Percentiles rank a stretch among this genome's conserved stretches.
phyloP scores from a whole-genome alignment of 1,140 invertebrate genomes.

The Plectus sambesii region DNA sequence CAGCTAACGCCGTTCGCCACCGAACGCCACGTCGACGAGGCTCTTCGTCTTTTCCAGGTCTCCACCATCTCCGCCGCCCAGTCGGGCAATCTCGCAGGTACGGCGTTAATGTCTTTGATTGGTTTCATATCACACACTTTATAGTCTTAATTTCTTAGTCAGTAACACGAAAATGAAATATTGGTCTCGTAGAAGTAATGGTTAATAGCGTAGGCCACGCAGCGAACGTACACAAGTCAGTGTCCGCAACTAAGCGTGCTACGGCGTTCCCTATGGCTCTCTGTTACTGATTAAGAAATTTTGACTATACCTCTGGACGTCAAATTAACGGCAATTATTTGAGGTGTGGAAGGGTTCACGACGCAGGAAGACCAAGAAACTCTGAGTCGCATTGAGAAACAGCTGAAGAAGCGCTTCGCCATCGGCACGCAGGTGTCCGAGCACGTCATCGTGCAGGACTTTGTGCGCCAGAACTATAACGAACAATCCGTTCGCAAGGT shows the following conservation, averaged over 20 bases:
- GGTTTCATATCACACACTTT: neutral
- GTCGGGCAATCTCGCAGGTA: constrained; percentile 75
- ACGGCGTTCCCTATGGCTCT: too few species aligned
- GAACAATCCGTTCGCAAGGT: constrained; percentile 42
- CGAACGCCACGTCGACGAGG: constrained; percentile 85
- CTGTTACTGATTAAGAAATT: too few species aligned
- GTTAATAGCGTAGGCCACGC: neutral
- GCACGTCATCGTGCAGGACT: constrained; percentile 83
- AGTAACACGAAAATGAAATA: too few species aligned
- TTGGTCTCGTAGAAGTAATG: too few species aligned
- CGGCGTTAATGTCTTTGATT: constrained; percentile 18
- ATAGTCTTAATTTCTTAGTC: too few species aligned
- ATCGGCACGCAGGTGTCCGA: constrained; percentile 92
- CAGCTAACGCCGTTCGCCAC: constrained; percentile 79
- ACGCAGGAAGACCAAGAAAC: constrained; percentile 84
- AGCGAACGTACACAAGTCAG: neutral
- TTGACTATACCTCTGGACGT: neutral
- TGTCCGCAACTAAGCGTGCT: too few species aligned
- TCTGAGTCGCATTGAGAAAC: constrained; percentile 76
- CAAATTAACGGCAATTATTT: constrained; percentile 40
- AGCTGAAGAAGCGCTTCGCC: constrained; percentile 82
- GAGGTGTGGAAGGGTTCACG: constrained; percentile 90
- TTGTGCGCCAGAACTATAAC: constrained; percentile 57
- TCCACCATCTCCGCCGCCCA: constrained; percentile 91
- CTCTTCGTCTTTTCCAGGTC: constrained; percentile 93